Evolutionary conservation across 1,140 invertebrate genomes (phyloP).

Genomic region (Solen grandis): DNA sequence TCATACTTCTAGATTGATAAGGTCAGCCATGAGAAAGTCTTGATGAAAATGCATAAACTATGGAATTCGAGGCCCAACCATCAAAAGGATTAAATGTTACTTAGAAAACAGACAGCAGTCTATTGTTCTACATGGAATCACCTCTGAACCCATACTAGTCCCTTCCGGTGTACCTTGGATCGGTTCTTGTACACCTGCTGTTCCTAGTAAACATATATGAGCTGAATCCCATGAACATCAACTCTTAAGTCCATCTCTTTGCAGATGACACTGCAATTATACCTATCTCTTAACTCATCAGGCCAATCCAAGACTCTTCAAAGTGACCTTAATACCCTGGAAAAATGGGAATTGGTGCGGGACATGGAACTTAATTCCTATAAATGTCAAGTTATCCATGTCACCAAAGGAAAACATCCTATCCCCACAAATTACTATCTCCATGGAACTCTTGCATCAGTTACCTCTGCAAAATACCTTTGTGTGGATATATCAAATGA

Average conservation of each 20-base stretch:
- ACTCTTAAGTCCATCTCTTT: constrained; percentile 33
- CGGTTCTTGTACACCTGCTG: constrained; percentile 16
- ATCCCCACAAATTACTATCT: constrained; percentile 1
- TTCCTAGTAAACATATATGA: constrained; percentile 43
- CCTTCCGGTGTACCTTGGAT: constrained; percentile 9
- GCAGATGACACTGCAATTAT: constrained; percentile 49
- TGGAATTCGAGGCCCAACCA: constrained; percentile 27
- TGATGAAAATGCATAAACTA: constrained; percentile 47
- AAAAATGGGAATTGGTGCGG: constrained; percentile 11
- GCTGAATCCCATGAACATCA: constrained; percentile 9
- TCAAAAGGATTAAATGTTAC: constrained; percentile 55
- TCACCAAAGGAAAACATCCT: constrained; percentile 3
- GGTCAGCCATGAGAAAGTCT: constrained; percentile 56
- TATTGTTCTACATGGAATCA: constrained; percentile 43
- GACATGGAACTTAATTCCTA: not conserved
- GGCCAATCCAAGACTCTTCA: constrained; percentile 1
- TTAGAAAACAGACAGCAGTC: constrained; percentile 45
- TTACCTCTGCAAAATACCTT: constrained; percentile 27
- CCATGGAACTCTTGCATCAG: not conserved
- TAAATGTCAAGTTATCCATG: constrained; percentile 25
- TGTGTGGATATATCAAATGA: constrained; percentile 26
- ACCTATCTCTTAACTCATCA: not conserved
- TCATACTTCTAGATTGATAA: constrained; percentile 54
- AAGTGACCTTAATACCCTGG: constrained; percentile 3
- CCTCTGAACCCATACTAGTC: too few species aligned